Evolutionary conservation across 2,888 invertebrate genomes (phyloP).

Genomic region (Cyclophora albipunctata): DNA sequence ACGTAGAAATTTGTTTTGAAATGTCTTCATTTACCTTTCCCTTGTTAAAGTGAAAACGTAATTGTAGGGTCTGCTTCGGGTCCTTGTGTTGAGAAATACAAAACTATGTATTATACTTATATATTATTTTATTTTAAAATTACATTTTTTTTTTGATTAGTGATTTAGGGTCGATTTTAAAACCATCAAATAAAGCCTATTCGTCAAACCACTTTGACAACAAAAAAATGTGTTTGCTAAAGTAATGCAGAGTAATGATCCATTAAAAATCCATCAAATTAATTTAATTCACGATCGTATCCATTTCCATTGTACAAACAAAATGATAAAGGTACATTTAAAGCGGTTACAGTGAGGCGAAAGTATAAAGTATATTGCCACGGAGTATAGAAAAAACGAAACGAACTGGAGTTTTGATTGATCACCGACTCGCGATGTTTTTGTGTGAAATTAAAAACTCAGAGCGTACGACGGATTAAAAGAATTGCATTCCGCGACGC

Average conservation of each 20-base stretch:
- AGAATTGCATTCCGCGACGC: slow-evolving; percentile 59
- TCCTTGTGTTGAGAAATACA: slow-evolving; percentile 2
- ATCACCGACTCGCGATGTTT: slow-evolving; percentile 68
- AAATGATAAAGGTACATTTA: slow-evolving; percentile 62
- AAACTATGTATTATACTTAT: no score
- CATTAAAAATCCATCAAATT: slow-evolving; percentile 53
- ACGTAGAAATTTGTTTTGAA: slow-evolving; percentile 7
- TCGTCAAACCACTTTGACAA: no score
- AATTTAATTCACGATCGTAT: slow-evolving; percentile 63
- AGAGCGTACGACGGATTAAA: slow-evolving; percentile 68
- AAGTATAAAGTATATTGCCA: slow-evolving; percentile 70
- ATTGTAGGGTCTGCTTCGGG: background rate
- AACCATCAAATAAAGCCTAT: no score
- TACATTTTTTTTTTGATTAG: no score
- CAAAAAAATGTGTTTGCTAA: background rate
- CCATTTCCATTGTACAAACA: slow-evolving; percentile 66
- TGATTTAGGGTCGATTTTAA: no score
- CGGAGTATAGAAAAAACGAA: slow-evolving; percentile 62
- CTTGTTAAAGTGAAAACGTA: no score
- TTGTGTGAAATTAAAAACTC: slow-evolving; percentile 73
- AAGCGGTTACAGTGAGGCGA: slow-evolving; percentile 65
- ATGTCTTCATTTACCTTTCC: slow-evolving; percentile 4
- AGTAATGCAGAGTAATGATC: slow-evolving; percentile 16
- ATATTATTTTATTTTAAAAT: no score
- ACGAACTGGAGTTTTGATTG: slow-evolving; percentile 68